Conservation (phyloP, 2,797 vertebrate species). For the Etheostoma perlongum region DNA sequence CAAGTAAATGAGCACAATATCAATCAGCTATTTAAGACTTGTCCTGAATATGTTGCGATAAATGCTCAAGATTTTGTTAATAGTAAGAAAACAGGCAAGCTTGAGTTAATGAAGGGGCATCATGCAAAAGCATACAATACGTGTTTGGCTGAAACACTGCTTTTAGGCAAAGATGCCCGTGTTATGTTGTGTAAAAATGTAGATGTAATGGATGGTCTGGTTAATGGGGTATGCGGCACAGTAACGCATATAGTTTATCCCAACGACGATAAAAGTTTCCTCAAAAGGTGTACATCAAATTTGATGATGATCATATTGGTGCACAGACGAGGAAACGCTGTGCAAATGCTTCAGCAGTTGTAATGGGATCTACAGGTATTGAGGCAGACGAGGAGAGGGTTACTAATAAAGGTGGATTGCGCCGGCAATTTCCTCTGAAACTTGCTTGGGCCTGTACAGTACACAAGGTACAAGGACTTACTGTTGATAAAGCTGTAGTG, state of each 20-base stretch:
- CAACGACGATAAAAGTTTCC: too few relatives aligned
- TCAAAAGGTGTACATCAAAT: too few relatives aligned
- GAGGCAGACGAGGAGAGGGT: too few relatives aligned
- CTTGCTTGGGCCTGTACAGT: slow-evolving; percentile 16
- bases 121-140: background rate
- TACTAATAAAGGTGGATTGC: too few relatives aligned
- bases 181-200: background rate
- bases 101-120: background rate
- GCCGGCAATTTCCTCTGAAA: too few relatives aligned
- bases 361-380: too few relatives aligned
- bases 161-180: background rate
- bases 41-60: background rate
- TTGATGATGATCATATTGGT: too few relatives aligned
- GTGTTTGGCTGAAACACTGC: too few relatives aligned
- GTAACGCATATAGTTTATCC: background rate
- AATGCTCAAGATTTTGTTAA: background rate
- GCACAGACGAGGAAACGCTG: too few relatives aligned
- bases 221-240: background rate
- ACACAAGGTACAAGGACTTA: slow-evolving; percentile 13
- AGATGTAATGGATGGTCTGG: background rate
- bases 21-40: background rate
- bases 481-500: too few relatives aligned
- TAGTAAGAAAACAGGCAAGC: background rate
- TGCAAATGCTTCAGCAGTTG: too few relatives aligned
- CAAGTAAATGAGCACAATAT: background rate